Evolutionary conservation across 2,797 vertebrate species (phyloP), one percentile per base, ranked within the genome.

Genomic region (Etheostoma nigrum): DNA sequence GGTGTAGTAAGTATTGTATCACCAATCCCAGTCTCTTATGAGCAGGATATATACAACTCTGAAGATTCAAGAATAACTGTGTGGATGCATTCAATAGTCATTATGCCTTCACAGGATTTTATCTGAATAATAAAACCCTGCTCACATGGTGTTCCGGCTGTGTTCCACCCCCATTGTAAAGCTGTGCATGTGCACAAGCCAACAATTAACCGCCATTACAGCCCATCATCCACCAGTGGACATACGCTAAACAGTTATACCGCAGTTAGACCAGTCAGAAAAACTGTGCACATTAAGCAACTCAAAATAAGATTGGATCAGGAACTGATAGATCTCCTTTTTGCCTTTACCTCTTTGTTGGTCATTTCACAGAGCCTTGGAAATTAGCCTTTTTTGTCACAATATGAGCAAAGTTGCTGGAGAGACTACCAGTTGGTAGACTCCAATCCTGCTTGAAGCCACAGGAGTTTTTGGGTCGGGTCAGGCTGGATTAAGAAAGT

Each of bases 401-500:
- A 45, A 13, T 33, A 55, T 5, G 18, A 36, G n/a, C 27, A 27
- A 25, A 67, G 68, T 54, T 67, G 52, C 65, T 25, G 25, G 2
- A 60, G 23, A 69, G 45, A 64, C 25, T 66, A 48, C 47, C 7
- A 19, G 25, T 3, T 48, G 45, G 57, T 45, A 15, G 23, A 44
- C 40, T 54, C n/a, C 15, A 11, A 0, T 68, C 48, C 72, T 27
- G 1, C 61, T 54, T 42, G 27, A 77, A 67, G 49, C 47, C 36
- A 23, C 65, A 52, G 55, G n/a, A 74, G 59, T 36, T 18, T 7
- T 66, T 15, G 9, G 6, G 69, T 62, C 1, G 3, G 63, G 74
- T 74, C 65, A 7, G 52, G 30, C 21, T 67, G 45, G 27, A 72
- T 79, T 53, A 68, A 63, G 33, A 52, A 45, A 51, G 11, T 25